Base-by-base conservation (phyloP, 1,140 invertebrate species). In the Drosophila insularis region DNA sequence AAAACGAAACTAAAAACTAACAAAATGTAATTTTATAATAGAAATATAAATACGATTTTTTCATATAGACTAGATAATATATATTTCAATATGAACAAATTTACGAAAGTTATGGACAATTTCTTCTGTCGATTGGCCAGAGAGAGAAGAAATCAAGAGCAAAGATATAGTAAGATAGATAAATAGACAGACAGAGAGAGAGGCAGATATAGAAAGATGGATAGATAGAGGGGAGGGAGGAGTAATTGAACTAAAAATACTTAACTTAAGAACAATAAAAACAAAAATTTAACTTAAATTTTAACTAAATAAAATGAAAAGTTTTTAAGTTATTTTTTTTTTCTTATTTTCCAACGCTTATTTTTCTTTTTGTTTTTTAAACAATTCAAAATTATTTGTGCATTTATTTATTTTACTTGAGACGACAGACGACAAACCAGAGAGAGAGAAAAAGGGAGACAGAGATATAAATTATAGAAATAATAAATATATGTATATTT, bases 381-480 rank as follows among this genome's bases (percentile, higher is more conserved):
- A 59, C 43, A 50, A 50, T 50, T 82, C 59, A 32, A 71, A 63
- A 78, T 76, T 71, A 56, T 61, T 69, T 87, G 84, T 87, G 84
- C 84, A 84, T 80, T 87, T 87, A 87, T 89, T 78, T 84, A 80
- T 76, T 64, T 70, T 58, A 37, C 43, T 27, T 46, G 58, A 59
- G 59, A 43, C 53, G 70, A 73, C 71, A 73, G 53, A 59, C 46
- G 55, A 64, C 31, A 53, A 55, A 77, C 74, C 73, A 70, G 65
- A 32, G 27, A 27, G 54, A 54, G 2, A 37, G 11, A 35, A 8
- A 35, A 0, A 13, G 35, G 31, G 59, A 53, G 72, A 53, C 58
- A 40, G 27, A 59, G 56, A 68, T 37, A 63, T 61, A 46, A 76
- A 46, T 46, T 50, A 35, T 23, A 39, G 46, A 40, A 54, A 68